Conservation (phyloP, 2,888 invertebrate genomes). For the Tortricodes alternella region DNA sequence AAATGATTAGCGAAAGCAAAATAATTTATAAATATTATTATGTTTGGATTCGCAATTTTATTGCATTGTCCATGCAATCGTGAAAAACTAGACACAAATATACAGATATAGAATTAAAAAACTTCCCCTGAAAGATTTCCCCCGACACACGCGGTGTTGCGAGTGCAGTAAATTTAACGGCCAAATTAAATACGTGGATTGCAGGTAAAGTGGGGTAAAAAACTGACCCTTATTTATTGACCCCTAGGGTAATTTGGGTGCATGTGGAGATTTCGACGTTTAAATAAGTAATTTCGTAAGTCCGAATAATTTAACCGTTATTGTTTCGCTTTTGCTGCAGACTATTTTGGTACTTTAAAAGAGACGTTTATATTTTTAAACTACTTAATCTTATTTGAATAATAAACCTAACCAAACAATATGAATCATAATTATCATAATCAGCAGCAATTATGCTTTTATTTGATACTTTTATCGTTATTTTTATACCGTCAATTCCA, state of each 20-base stretch:
- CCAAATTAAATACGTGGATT: conserved; percentile 79
- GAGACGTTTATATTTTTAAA: background rate
- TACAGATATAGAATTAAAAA: conserved; percentile 24
- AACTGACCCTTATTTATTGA: conserved; percentile 58
- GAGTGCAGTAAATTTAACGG: conserved; percentile 56
- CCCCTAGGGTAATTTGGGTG: conserved; percentile 41
- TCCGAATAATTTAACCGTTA: background rate
- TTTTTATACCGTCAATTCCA: background rate
- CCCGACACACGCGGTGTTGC: conserved; percentile 39
- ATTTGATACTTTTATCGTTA: background rate
- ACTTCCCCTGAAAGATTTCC: conserved; percentile 27
- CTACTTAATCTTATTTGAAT: no score
- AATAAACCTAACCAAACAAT: background rate
- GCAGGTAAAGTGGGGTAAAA: conserved; percentile 61
- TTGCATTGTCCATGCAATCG: background rate
- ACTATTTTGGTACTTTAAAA: no score
- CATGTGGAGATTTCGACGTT: conserved; percentile 11
- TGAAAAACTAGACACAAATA: conserved; percentile 1
- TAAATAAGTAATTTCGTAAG: conserved; percentile 19
- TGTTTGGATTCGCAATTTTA: no score
- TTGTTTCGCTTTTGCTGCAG: background rate
- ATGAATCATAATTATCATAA: background rate
- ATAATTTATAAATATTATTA: no score
- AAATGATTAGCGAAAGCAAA: no score
- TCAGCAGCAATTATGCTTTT: background rate